Base-by-base conservation (phyloP, 2,888 invertebrate species). In the Parapristionchus giblindavisi region DNA sequence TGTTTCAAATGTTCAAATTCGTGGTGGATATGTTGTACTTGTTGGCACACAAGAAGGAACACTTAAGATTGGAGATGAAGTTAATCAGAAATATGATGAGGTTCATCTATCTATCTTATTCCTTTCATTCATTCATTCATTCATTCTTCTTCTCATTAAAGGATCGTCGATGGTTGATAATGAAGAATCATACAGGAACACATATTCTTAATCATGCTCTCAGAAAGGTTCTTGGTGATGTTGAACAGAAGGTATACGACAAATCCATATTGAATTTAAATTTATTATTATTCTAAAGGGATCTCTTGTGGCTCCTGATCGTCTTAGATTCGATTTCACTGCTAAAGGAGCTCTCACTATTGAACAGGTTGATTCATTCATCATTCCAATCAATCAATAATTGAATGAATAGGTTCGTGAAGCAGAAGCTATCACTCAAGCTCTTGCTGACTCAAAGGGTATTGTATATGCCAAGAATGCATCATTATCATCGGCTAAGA, bases 141-240 rank as follows among this genome's bases (percentile, higher is more conserved):
- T 11, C 8, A n/a, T n/a, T n/a, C 24, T n/a, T 43, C 24, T 17
- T 24, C 43, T 17, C 48, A 17, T 81, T 87, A 21, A 78, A 90
- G 90, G 87, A 92, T 76, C 92, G 98, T 75, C 91, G 99, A 85
- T 92, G 93, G 85, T 90, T 94, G 40, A 92, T 98, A n/a, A 99
- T 99, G 99, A 96, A 94, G 89, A 99, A 99, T 90, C 96, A 99
- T 90, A 94, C 98, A 56, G 97, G 96, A 32, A 99, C 99, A 0
- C 99, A 99, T 89, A 92, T 96, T 56, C 91, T 99, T 21, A 99
- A 99, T 90, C 96, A 93, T 90, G 95, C 94, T 32, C 90, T 99
- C 76, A 91, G 97, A 76, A 92, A 93, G 88, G 95, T 97, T 34
- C 91, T 99, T 54, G 92, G 78, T 29, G 83, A 83, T 61, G 86